Evolutionary conservation across 2,888 invertebrate genomes (phyloP).

Genomic region (Ectemnius lituratus): DNA sequence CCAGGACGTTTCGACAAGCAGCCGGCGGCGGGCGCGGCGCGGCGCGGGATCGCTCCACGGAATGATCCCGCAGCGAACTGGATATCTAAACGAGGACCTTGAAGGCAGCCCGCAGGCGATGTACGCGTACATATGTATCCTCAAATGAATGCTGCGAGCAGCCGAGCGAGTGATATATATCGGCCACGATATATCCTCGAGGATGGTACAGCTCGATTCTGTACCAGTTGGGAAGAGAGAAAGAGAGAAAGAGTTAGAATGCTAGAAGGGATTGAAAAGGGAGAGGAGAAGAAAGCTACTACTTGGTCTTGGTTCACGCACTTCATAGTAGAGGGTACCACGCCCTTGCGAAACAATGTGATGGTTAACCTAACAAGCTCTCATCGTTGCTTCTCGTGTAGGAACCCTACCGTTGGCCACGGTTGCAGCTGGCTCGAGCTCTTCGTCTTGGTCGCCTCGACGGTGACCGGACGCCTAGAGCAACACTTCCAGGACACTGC

Average conservation of each 20-base stretch:
- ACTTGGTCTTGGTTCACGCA: slow-evolving; percentile 47
- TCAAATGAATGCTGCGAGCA: slow-evolving; percentile 54
- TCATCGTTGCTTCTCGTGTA: slow-evolving; percentile 52
- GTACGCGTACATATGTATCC: slow-evolving; percentile 49
- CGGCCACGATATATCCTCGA: slow-evolving; percentile 66
- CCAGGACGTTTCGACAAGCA: slow-evolving; percentile 39
- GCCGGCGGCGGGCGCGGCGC: too few relatives aligned
- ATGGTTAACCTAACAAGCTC: slow-evolving; percentile 71
- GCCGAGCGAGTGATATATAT: slow-evolving; percentile 67
- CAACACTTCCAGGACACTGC: slow-evolving; percentile 58
- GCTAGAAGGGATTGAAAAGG: slow-evolving; percentile 17
- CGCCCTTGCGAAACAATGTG: slow-evolving; percentile 69
- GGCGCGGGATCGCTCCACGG: slow-evolving; percentile 40
- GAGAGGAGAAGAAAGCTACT: slow-evolving; percentile 28
- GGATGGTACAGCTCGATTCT: slow-evolving; percentile 63
- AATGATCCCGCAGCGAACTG: slow-evolving; percentile 57
- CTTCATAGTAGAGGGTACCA: slow-evolving; percentile 51
- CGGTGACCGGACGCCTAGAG: slow-evolving; percentile 49
- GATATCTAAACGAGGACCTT: slow-evolving; percentile 63
- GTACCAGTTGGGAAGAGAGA: slow-evolving; percentile 38
- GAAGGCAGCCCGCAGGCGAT: slow-evolving; percentile 50
- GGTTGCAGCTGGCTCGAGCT: slow-evolving; percentile 48
- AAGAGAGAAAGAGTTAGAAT: slow-evolving; percentile 3
- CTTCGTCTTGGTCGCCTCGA: slow-evolving; percentile 24
- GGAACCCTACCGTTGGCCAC: slow-evolving; percentile 49